Evolutionary conservation across 1,140 invertebrate genomes (phyloP), one percentile per base, ranked within the genome.

Genomic region (Lerema accius): DNA sequence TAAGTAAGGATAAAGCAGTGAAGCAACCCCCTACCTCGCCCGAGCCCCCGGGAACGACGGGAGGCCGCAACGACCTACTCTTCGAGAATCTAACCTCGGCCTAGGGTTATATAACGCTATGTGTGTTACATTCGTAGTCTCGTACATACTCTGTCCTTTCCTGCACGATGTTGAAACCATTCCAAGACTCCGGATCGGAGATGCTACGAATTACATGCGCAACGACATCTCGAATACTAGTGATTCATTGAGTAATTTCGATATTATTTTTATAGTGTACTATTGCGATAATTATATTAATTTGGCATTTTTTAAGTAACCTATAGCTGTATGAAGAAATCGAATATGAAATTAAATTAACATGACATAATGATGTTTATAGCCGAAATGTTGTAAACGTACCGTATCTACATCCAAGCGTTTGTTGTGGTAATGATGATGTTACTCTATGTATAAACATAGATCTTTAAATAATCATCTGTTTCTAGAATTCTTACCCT

Each of bases 21-120:
- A 75, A 70, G 67, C 67, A 71, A 67, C 69, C 71, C 74, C 74
- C 77, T 67, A 63, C 65, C 67, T 67, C 63, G 69, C 68, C 61
- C 64, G 59, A 69, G 69, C 72, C 73, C 69, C 73, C 73, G 71
- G 69, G 67, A 69, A 63, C 64, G 66, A 65, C 63, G 72, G 69
- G 78, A 69, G 78, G 74, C 64, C 73, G 73, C 65, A 67, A 72
- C 70, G 70, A 66, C 76, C 40, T 45, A 45, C 51, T 45, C 40
- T 58, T 43, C 26, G 53, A 58, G 40, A 58, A 58, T 58, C 55
- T 58, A 58, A 58, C 55, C 28, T 58, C 55, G 28, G 55, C 42
- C 55, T 58, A 58, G 55, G 26, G 55, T 58, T 58, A 58, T 16
- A 58, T 58, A 58, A 58, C 55, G 42, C 55, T 46, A 58, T 45